Percentiles rank a stretch among this genome's conserved stretches.
Conservation (phyloP, 1,140 invertebrate genomes). For the Ostrea edulis region DNA sequence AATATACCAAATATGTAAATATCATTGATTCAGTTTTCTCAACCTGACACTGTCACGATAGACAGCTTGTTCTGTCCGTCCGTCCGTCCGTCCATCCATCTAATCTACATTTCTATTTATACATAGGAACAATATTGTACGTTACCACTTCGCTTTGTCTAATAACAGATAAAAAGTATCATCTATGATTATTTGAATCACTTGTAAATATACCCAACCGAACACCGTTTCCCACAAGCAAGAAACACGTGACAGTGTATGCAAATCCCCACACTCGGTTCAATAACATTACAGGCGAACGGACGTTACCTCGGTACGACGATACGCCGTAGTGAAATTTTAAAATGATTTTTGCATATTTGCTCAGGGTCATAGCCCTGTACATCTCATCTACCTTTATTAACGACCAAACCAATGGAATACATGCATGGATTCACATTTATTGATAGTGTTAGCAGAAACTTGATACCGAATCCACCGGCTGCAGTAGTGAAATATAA, state of each 20-base stretch:
- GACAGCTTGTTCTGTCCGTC: too few relatives aligned
- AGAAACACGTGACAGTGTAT: not conserved
- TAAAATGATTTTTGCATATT: not conserved
- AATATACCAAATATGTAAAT: too few relatives aligned
- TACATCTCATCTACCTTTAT: not conserved
- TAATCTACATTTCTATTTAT: too few relatives aligned
- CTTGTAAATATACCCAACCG: not conserved
- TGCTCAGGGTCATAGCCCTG: constrained; percentile 7
- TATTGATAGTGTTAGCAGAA: not conserved
- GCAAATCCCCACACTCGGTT: not conserved
- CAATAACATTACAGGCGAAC: constrained; percentile 5
- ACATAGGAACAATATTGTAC: too few relatives aligned
- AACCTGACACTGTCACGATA: too few relatives aligned
- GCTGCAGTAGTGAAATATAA: not conserved
- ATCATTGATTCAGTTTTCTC: too few relatives aligned
- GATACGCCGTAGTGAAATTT: constrained; percentile 1
- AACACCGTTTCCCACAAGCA: not conserved
- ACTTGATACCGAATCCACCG: not conserved
- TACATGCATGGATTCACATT: not conserved
- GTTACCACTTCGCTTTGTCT: too few relatives aligned
- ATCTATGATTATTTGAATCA: not conserved
- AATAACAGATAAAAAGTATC: too few relatives aligned
- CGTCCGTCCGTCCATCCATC: too few relatives aligned
- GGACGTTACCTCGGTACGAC: not conserved
- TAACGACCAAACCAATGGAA: constrained; percentile 14